These are phyloP conservation scores for Cephus sareptanus DNA, from an alignment of 2,888 invertebrate genomes.

Conservation along the genomic window DNA sequence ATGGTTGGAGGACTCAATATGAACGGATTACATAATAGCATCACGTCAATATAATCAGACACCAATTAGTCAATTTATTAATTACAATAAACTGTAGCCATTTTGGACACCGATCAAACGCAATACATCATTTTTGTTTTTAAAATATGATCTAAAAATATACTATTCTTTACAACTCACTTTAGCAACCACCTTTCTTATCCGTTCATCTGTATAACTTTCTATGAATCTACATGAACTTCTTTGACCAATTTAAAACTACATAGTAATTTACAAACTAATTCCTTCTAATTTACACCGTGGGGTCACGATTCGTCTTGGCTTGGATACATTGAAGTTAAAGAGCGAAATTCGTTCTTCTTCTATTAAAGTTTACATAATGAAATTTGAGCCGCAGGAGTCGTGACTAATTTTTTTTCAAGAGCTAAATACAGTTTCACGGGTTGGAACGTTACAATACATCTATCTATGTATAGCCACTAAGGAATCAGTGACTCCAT, in stretches of 20 bases:
- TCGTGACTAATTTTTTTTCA: not conserved
- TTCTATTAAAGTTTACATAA: not conserved
- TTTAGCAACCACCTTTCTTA: slow-evolving; percentile 5
- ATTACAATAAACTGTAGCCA: slow-evolving; percentile 50
- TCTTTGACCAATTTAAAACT: not conserved
- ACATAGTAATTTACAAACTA: not conserved
- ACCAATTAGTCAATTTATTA: slow-evolving; percentile 52
- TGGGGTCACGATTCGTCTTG: not conserved
- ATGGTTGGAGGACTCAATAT: not conserved
- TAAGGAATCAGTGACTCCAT: not conserved
- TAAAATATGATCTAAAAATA: slow-evolving; percentile 63
- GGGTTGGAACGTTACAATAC: not conserved
- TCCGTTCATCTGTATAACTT: not conserved
- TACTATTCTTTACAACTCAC: slow-evolving; percentile 45
- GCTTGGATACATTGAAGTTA: not conserved
- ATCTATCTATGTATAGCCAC: not conserved
- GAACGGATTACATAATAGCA: not conserved
- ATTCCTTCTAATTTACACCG: not conserved
- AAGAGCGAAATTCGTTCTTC: not conserved
- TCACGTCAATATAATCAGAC: slow-evolving; percentile 27
- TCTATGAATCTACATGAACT: not conserved
- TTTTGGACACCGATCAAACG: slow-evolving; percentile 48
- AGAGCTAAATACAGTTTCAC: not conserved
- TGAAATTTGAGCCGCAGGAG: not conserved
- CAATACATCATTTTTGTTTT: slow-evolving; percentile 41